Conservation (phyloP, 2,888 invertebrate species). For the Druceiella hillmani region DNA sequence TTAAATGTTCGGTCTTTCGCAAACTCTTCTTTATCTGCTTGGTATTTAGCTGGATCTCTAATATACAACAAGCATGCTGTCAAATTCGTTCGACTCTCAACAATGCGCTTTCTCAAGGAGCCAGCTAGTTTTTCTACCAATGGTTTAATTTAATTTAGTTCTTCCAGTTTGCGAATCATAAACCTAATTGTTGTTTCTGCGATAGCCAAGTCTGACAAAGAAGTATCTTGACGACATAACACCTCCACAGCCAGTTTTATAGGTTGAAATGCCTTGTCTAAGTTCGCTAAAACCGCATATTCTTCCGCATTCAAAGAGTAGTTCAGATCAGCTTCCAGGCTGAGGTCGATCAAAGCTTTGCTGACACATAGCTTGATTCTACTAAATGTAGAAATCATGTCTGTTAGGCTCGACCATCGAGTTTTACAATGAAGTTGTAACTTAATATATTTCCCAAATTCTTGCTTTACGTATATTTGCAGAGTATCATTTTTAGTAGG, state of each 20-base stretch:
- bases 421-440: conserved; percentile 17
- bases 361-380: conserved; percentile 19
- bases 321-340: conserved; percentile 14
- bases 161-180: conserved; percentile 21
- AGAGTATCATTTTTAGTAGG: conserved; percentile 17
- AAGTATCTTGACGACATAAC: conserved; percentile 19
- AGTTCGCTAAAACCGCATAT: conserved; percentile 10
- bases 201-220: conserved; percentile 15
- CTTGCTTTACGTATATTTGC: conserved; percentile 12
- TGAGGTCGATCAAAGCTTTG: conserved; percentile 21
- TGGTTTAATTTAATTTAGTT: conserved; percentile 16
- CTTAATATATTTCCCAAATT: conserved; percentile 13
- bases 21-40: conserved; percentile 16
- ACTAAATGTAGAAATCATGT: conserved; percentile 17
- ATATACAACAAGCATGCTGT: conserved; percentile 16
- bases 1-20: conserved; percentile 15
- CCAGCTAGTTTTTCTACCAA: conserved; percentile 16
- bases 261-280: conserved; percentile 15
- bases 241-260: conserved; percentile 21
- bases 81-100: conserved; percentile 15
- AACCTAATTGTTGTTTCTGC: conserved; percentile 20
- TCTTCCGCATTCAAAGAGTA: conserved; percentile 20
- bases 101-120: conserved; percentile 17
- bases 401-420: conserved; percentile 14
- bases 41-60: conserved; percentile 11